phyloP scores from a whole-genome alignment of 1,140 invertebrate genomes.

The Cyclina sinensis region DNA sequence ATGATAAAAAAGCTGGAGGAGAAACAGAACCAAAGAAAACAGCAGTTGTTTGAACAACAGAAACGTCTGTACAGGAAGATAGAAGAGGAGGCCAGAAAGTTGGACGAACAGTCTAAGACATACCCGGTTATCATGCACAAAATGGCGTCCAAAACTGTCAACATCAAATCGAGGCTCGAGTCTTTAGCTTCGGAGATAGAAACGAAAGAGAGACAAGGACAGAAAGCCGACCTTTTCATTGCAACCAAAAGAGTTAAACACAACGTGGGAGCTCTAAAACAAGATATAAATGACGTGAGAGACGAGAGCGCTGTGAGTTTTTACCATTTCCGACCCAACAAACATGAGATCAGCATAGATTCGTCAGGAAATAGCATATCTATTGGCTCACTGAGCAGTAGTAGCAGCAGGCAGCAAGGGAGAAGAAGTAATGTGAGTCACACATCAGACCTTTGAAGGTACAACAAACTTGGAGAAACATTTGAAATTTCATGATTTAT shows the following conservation, averaged over 20 bases:
- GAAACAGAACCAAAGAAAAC: conserved; percentile 1
- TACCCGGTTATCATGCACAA: conserved; percentile 2
- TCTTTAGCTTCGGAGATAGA: background rate
- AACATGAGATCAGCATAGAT: background rate
- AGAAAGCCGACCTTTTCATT: background rate
- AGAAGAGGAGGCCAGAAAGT: background rate
- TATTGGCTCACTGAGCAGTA: background rate
- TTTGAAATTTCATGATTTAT: no score
- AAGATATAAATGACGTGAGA: background rate
- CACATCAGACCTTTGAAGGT: background rate
- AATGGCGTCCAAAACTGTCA: conserved; percentile 1
- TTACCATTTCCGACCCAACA: background rate
- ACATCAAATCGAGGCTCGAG: background rate
- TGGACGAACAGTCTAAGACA: background rate
- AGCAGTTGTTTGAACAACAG: background rate
- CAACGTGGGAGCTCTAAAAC: background rate
- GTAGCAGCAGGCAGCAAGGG: background rate
- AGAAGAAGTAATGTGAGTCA: conserved; percentile 2
- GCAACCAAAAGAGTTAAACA: background rate
- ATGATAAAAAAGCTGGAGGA: conserved; percentile 1
- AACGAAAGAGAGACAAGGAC: background rate
- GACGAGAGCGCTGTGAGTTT: background rate
- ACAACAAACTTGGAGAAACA: no score
- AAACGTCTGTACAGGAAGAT: background rate
- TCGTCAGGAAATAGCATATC: background rate